Percentiles rank a stretch among this genome's conserved stretches.
phyloP scores from a whole-genome alignment of 2,113 vertebrate species.

The Marmota flaviventris region DNA sequence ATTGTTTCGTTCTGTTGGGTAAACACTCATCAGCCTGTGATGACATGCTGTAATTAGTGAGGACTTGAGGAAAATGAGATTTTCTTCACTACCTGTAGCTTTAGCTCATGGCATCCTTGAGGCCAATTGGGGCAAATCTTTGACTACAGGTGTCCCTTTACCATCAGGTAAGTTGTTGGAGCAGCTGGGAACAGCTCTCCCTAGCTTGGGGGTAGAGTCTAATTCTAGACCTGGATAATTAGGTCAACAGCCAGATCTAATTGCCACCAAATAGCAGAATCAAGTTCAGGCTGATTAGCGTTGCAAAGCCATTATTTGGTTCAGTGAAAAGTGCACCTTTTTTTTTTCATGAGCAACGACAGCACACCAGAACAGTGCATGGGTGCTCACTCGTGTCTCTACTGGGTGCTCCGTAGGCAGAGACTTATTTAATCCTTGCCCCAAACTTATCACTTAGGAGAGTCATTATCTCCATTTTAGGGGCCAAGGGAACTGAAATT shows the following conservation, averaged over 20 bases:
- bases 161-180: not conserved
- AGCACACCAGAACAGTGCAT: rapidly evolving
- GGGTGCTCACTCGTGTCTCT: not conserved
- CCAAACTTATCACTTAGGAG: not conserved
- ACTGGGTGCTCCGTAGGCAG: not conserved
- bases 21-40: slow-evolving; percentile 77
- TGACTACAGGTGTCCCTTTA: not conserved
- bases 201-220: slow-evolving; percentile 2
- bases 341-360: not conserved
- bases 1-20: slow-evolving; percentile 80
- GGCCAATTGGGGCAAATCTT: too few relatives aligned
- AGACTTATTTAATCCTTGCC: not conserved
- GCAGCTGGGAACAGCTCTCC: not conserved
- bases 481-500: not conserved
- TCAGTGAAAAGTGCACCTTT: not conserved
- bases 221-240: slow-evolving; percentile 1
- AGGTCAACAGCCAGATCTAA: not conserved
- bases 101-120: not conserved
- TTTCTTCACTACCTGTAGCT: slow-evolving; percentile 48
- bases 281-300: not conserved
- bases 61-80: slow-evolving; percentile 58
- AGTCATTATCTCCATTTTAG: not conserved
- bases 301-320: not conserved
- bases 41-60: slow-evolving; percentile 72
- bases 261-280: not conserved